phyloP scores from a whole-genome alignment of 1,140 invertebrate genomes.

The Lysiphlebus fabarum region DNA sequence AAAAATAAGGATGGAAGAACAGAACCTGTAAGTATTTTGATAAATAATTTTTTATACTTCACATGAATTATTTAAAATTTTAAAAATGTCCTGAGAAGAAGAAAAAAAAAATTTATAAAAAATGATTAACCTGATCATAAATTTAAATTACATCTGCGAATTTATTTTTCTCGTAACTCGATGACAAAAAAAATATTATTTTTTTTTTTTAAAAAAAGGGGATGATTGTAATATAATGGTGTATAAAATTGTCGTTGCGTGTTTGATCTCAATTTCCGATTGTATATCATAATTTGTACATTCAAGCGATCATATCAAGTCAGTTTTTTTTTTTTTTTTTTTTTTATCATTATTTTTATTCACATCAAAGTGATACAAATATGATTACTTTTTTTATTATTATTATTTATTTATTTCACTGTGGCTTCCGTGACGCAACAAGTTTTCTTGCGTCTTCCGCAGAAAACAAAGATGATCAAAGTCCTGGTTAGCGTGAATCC shows the following conservation, averaged over 20 bases:
- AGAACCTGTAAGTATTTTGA: conserved; percentile 71
- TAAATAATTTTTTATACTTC: conserved; percentile 1
- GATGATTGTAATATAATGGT: no score
- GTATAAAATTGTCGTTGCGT: no score
- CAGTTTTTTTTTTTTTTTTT: no score
- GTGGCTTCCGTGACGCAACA: neutral
- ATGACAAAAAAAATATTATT: no score
- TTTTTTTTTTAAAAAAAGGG: no score
- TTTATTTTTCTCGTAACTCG: neutral
- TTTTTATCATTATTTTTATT: no score
- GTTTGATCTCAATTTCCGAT: no score
- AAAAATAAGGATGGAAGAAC: conserved; percentile 68
- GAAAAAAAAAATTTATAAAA: conserved; percentile 4
- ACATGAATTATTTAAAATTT: neutral
- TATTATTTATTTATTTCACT: neutral
- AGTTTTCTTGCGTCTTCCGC: neutral
- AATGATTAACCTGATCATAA: neutral
- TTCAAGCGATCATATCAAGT: no score
- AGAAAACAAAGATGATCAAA: conserved; percentile 6
- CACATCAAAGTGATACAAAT: no score
- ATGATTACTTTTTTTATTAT: neutral
- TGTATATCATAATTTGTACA: no score
- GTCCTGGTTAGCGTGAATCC: conserved; percentile 3
- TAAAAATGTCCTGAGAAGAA: neutral
- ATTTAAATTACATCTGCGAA: neutral